Conservation (phyloP, 2,113 vertebrate genomes). For the Myotis yumanensis region DNA sequence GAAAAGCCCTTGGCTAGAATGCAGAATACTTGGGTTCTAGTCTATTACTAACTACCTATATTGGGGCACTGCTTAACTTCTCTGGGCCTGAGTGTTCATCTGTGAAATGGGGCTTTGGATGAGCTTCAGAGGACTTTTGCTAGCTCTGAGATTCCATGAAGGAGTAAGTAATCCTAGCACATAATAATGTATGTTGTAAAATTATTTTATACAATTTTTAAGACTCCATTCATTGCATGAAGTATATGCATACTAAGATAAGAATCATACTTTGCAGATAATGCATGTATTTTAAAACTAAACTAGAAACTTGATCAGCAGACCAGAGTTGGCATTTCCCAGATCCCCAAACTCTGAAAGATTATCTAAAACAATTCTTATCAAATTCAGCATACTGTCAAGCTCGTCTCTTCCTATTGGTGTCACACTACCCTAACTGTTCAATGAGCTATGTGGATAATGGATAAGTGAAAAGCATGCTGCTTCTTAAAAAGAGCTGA, state of each 20-base stretch:
- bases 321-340: not conserved
- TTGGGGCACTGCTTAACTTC: not conserved
- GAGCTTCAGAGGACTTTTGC: not conserved
- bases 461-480: not conserved
- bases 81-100: not conserved
- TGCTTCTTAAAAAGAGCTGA: slow-evolving; percentile 40
- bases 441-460: not conserved
- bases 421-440: not conserved
- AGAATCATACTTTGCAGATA: not conserved
- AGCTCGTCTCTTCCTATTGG: not conserved
- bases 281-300: slow-evolving; percentile 30
- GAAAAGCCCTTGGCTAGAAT: not conserved
- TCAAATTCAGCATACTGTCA: slow-evolving; percentile 39
- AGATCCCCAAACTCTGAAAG: not conserved
- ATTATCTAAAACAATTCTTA: slow-evolving; percentile 45
- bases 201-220: slow-evolving; percentile 19
- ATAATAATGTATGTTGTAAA: not conserved
- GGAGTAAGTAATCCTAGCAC: not conserved
- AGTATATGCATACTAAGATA: not conserved
- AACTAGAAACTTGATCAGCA: slow-evolving; percentile 28
- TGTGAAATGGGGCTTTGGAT: not conserved
- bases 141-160: not conserved
- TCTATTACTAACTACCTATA: not conserved
- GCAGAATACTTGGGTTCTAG: not conserved
- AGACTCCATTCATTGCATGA: not conserved